A percentile compares a stretch with the other conserved stretches of the same genome.
phyloP scores from a whole-genome alignment of 64 coral and sea anemone genomes.

The Acropora yongei region DNA sequence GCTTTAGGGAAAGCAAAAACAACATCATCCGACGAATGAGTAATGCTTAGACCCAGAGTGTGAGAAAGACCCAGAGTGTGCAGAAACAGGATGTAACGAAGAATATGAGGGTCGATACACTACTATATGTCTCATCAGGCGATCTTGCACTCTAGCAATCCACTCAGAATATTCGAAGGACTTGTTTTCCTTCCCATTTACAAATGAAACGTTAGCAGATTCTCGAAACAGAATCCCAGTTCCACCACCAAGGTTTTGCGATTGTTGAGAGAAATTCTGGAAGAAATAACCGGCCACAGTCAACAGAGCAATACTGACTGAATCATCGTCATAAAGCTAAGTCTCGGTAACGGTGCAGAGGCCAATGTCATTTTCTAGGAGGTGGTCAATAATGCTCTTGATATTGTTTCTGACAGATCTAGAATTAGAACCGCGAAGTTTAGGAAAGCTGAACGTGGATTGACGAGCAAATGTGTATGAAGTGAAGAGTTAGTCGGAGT shows the following conservation, averaged over 20 bases:
- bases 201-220: background rate
- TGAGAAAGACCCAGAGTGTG: background rate
- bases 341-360: background rate
- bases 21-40: background rate
- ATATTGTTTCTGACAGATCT: background rate
- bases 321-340: background rate
- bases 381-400: background rate
- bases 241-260: background rate
- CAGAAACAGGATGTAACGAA: no score
- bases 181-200: background rate
- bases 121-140: background rate
- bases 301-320: background rate
- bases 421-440: conserved; percentile 1
- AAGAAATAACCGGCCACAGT: background rate
- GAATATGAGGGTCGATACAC: background rate
- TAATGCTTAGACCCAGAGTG: background rate
- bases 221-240: background rate
- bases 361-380: background rate
- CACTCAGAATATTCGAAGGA: background rate
- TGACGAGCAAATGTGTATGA: conserved; percentile 7
- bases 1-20: background rate
- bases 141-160: background rate
- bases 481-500: conserved; percentile 6
- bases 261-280: background rate
- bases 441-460: conserved; percentile 9